A percentile compares a stretch with the other conserved stretches of the same genome.
Conservation (phyloP, 2,888 invertebrate species). For the Suillia variegata region DNA sequence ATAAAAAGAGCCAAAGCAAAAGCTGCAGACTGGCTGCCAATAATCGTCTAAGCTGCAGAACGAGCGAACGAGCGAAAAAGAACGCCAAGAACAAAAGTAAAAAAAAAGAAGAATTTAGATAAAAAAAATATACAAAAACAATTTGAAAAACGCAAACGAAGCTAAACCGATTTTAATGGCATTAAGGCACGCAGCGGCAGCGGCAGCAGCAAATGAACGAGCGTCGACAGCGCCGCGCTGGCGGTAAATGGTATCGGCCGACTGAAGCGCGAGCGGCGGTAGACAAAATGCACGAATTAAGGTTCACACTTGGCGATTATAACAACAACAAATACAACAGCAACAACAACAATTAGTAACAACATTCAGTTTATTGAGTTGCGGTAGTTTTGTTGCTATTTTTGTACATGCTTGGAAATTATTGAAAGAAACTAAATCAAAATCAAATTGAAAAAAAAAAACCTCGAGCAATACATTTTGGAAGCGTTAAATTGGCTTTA, state of each 20-base stretch:
- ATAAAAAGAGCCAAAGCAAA: not conserved
- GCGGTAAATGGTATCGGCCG: not conserved
- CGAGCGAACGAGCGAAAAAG: not conserved
- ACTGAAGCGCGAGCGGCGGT: not conserved
- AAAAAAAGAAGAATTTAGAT: too few relatives aligned
- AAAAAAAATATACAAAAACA: not conserved
- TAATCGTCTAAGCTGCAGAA: not conserved
- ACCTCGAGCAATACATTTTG: too few relatives aligned
- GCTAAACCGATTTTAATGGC: slow-evolving; percentile 6
- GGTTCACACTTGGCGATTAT: not conserved
- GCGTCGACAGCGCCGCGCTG: not conserved
- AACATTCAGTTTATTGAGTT: not conserved
- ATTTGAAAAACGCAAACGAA: slow-evolving; percentile 1
- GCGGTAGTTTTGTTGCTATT: slow-evolving; percentile 3
- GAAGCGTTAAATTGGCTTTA: not conserved
- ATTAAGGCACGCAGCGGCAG: not conserved
- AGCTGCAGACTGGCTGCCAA: not conserved
- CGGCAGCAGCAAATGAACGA: not conserved
- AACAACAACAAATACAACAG: slow-evolving; percentile 8
- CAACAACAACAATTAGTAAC: slow-evolving; percentile 1
- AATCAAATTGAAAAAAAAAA: too few relatives aligned
- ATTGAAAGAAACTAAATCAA: not conserved
- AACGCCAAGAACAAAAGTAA: not conserved
- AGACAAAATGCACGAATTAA: not conserved
- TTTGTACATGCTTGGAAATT: slow-evolving; percentile 17